Conservation (phyloP, 2,113 vertebrate genomes). For the Megalops atlanticus region DNA sequence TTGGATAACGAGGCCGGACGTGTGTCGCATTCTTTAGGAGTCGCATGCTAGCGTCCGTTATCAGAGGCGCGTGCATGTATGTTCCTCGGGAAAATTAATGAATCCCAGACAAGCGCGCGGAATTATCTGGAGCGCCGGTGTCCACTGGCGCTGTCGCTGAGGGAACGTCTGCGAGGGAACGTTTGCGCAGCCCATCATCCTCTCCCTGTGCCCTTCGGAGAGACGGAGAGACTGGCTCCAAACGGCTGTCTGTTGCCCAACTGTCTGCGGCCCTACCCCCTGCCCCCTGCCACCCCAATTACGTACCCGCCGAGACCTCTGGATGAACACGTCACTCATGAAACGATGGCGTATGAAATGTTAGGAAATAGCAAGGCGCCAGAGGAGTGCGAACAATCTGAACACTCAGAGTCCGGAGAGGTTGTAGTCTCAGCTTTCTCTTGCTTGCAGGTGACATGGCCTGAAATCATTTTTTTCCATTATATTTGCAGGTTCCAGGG, state of each 20-base stretch:
- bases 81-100: constrained; percentile 7
- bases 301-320: not conserved
- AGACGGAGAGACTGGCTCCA: not conserved
- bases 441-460: too few species aligned
- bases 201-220: not conserved
- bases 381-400: too few species aligned
- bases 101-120: not conserved
- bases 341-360: too few species aligned
- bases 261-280: not conserved
- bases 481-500: not conserved
- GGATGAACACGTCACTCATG: not conserved
- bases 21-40: not conserved
- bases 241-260: not conserved
- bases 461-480: not conserved
- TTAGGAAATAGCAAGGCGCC: too few species aligned
- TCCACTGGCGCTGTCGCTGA: not conserved
- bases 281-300: not conserved
- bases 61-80: not conserved
- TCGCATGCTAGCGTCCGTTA: not conserved
- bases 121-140: constrained; percentile 8
- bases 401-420: not conserved
- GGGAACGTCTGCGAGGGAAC: constrained; percentile 4
- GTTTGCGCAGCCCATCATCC: not conserved
- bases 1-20: not conserved
- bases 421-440: not conserved